These are phyloP conservation scores for Gephyroberyx darwinii DNA, from an alignment of 2,797 vertebrate genomes.

Conservation along the genomic window DNA sequence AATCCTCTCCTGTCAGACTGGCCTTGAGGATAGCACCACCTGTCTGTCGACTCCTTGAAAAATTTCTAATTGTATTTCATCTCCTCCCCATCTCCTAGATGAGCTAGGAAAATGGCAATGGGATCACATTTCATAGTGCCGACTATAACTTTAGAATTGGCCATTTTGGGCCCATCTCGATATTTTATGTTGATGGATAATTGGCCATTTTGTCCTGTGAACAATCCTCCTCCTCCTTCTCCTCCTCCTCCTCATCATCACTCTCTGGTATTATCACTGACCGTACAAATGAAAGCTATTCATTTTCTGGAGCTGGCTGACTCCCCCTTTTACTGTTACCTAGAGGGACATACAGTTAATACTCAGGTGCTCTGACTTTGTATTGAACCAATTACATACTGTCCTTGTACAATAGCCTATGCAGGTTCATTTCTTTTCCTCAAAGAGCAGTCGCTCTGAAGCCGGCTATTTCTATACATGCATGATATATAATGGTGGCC, in stretches of 20 bases:
- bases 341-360: not conserved
- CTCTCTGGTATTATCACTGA: slow-evolving; percentile 17
- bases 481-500: slow-evolving; percentile 11
- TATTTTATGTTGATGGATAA: slow-evolving; percentile 28
- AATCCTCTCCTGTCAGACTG: not conserved
- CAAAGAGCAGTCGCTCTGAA: slow-evolving; percentile 7
- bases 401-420: not conserved
- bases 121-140: slow-evolving; percentile 15
- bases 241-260: not conserved
- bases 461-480: slow-evolving; percentile 4
- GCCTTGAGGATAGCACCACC: slow-evolving; percentile 8
- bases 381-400: not conserved
- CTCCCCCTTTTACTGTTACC: not conserved
- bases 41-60: slow-evolving; percentile 7
- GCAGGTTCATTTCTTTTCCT: slow-evolving; percentile 1
- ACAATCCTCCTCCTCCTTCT: not conserved
- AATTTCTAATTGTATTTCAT: not conserved
- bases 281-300: slow-evolving; percentile 7
- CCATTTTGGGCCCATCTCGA: slow-evolving; percentile 5
- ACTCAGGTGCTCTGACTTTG: not conserved
- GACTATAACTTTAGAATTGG: slow-evolving; percentile 16
- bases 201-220: slow-evolving; percentile 8
- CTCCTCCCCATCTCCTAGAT: not conserved
- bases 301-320: not conserved
- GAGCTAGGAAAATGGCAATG: not conserved